Conservation (phyloP, 2,113 vertebrate species). For the Orycteropus afer region DNA sequence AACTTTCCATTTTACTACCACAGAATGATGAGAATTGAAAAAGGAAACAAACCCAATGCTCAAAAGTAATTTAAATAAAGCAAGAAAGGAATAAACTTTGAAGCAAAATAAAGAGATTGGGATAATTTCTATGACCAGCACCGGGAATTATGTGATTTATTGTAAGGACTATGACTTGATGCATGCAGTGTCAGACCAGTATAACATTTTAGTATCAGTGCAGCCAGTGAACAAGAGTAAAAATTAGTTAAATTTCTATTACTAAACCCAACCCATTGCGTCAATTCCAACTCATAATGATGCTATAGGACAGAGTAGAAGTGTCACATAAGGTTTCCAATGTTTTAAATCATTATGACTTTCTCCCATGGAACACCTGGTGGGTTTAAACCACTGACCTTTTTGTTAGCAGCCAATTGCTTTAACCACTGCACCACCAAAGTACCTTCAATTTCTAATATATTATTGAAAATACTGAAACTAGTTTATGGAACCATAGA, state of each 20-base stretch:
- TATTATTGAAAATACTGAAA: neutral
- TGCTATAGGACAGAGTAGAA: no score
- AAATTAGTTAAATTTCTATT: neutral
- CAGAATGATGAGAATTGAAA: neutral
- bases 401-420: no score
- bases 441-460: neutral
- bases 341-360: no score
- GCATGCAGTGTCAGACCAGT: neutral
- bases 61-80: neutral
- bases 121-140: neutral
- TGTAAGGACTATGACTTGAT: neutral
- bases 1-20: neutral
- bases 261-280: no score
- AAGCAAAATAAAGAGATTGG: neutral
- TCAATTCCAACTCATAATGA: no score
- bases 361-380: no score
- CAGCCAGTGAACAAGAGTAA: neutral
- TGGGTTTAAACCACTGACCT: no score
- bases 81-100: neutral
- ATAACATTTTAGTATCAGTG: neutral
- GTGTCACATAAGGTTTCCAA: no score
- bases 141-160: neutral
- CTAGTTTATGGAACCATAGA: neutral
- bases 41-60: neutral
- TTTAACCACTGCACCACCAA: no score